phyloP scores from a whole-genome alignment of 23 tunicate species.

The Styela clava region DNA sequence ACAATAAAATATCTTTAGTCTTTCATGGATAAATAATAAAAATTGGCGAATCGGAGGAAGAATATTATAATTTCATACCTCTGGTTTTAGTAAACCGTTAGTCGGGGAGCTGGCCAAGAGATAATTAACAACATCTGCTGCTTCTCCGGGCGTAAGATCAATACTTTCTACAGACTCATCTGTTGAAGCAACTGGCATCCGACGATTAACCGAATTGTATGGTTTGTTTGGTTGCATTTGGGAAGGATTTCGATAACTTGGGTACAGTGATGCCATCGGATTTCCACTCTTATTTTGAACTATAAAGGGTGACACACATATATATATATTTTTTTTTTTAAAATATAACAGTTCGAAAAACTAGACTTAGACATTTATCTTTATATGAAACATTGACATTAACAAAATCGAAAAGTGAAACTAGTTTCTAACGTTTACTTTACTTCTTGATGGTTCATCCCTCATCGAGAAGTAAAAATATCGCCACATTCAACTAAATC shows the following conservation, averaged over 20 bases:
- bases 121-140: conserved; percentile 71
- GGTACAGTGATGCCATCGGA: neutral
- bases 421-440: no score
- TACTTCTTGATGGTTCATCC: no score
- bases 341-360: no score
- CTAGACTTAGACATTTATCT: no score
- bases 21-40: neutral
- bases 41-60: neutral
- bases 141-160: conserved; percentile 67
- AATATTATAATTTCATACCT: neutral
- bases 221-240: neutral
- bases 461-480: no score
- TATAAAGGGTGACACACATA: no score
- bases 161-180: neutral
- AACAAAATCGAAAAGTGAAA: no score
- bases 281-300: neutral
- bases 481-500: no score
- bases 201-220: neutral
- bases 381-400: no score
- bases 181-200: neutral
- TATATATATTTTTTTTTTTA: no score
- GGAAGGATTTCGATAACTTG: neutral
- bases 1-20: neutral
- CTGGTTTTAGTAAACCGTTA: neutral
- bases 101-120: conserved; percentile 31